phyloP scores from a whole-genome alignment of 2,113 vertebrate genomes.

The Semnornis frantzii region DNA sequence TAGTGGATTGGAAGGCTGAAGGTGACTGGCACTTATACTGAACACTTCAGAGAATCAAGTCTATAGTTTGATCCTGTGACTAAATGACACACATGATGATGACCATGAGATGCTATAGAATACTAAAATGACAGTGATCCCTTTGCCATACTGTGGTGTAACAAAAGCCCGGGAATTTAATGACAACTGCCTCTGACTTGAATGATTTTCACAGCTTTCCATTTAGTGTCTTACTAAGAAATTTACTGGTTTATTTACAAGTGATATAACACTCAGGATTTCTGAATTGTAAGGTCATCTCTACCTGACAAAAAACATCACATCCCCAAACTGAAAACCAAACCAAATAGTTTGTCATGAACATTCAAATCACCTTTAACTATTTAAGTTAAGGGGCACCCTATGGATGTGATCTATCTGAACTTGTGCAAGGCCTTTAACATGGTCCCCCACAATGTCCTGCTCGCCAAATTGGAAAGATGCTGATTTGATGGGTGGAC shows the following conservation, averaged over 20 bases:
- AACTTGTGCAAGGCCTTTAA: no score
- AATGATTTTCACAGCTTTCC: conserved; percentile 6
- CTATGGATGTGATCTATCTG: no score
- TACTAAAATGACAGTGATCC: not conserved
- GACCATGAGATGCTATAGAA: not conserved
- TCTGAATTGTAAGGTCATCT: not conserved
- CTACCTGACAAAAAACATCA: not conserved
- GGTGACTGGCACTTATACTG: not conserved
- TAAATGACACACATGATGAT: not conserved
- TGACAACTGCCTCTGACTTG: not conserved
- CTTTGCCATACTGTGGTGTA: not conserved
- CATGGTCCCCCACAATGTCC: no score
- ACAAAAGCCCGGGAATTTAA: conserved; percentile 6
- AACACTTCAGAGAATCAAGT: not conserved
- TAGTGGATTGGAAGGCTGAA: not conserved
- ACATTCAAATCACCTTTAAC: not conserved
- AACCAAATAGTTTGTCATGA: not conserved
- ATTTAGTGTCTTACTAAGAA: not conserved
- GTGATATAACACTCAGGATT: not conserved
- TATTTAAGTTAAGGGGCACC: not conserved
- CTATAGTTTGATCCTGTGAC: not conserved
- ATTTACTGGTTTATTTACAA: not conserved
- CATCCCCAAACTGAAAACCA: not conserved
- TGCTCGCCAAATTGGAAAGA: no score
- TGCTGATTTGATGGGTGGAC: no score